Base-by-base conservation (phyloP, 2,113 vertebrate genomes). In the Petrocephalus microphthalmus region DNA sequence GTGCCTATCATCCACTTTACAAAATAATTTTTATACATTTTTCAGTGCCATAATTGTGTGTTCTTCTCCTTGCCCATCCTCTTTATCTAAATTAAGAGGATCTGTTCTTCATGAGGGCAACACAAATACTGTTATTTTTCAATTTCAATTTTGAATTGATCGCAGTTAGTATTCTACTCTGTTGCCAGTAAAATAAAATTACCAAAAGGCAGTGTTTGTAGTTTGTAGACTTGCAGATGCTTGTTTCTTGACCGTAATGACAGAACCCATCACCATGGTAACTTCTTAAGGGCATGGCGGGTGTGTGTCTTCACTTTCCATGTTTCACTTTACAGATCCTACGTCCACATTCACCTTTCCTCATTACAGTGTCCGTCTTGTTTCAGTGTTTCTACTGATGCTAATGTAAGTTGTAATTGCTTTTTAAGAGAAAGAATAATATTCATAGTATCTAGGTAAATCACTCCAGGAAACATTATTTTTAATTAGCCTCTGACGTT, bases 61-160 rank as follows among this genome's bases (percentile, higher is more conserved):
- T 6, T 86, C 52, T 47, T 86, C 67, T 89, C 83, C 89, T 85
- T 85, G 45, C 5, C 17, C 47, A 60, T 84, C 51, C 52, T 42
- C 20, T 82, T 7, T 20, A 42, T 49, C 60, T 88, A 29, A 25
- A 33, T 1, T 82, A 81, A 29, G 33, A 42, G 6, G 29, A 37
- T 83, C 25, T 90, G 22, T 87, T 53, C 15, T 7, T 47, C 78
- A 42, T 19, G 42, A 86, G 29, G 37, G 85, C 15, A 37, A 19
- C 0, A 60, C 29, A 74, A 88, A 74, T 51, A 78, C 13, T 82
- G 17, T n/a, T 20, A 22, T 47, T 82, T 82, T 47, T 20, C 20
- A 47, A 64, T 11, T 25, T n/a, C n/a, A 64, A 25, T 25, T n/a
- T n/a, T 64, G n/a, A 64, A 29, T 64, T 29, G 10, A 64, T 64